Evolutionary conservation across 2,888 invertebrate species (phyloP), one percentile per base, ranked within the genome.

Genomic region (Rhopalosiphum nymphaeae): DNA sequence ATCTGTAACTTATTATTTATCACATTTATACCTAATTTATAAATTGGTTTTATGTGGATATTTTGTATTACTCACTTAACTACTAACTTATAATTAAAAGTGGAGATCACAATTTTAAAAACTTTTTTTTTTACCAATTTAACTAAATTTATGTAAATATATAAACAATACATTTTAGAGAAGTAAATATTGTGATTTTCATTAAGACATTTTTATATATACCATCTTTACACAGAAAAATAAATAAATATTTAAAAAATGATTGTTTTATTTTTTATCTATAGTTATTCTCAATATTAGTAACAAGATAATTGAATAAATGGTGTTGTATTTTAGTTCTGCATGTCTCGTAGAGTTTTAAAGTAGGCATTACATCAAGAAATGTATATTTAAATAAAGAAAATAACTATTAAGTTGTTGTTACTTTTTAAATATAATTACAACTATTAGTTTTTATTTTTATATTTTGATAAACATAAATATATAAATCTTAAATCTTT

Each of bases 41-140:
- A 61, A n/a, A 46, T n/a, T 44, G 44, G 29, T 90, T 90, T 49
- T 85, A 61, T 78, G 87, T 67, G 36, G 78, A 91, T 49, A 29
- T 57, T 56, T 88, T 56, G 25, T 53, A 56, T 49, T 91, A 84
- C 16, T 29, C 90, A 46, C 49, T 67, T 21, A 92, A 87, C 36
- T 88, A 92, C 92, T 88, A 92, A 92, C 88, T 88, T 78, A 88
- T 67, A 9, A 67, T 88, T 92, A 44, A 49, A 67, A 44, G 26
- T 57, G 61, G 29, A n/a, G 86, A 61, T 42, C 26, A 46, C 13
- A 44, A 44, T 61, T 89, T 13, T 4, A 44, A 57, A 42, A 91
- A 53, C n/a, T 42, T 42, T 78, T 91, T 78, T 91, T 53, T 78
- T 53, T 78, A 84, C 78, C 84, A 57, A 56, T 46, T 57, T 85